Evolutionary conservation across 2,113 vertebrate genomes (phyloP).

Genomic region (Nibea albiflora): DNA sequence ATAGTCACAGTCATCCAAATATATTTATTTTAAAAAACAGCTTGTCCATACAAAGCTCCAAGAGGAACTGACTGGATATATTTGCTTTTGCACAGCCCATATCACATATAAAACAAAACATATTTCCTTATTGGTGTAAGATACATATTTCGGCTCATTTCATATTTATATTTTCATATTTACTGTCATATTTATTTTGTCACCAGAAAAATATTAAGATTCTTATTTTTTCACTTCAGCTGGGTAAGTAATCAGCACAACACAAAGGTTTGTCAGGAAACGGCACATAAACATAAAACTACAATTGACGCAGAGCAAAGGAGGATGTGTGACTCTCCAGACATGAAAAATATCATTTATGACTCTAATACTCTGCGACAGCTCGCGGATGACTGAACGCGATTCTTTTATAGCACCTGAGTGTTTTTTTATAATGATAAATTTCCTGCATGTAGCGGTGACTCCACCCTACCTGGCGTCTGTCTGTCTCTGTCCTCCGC

Average conservation of each 20-base stretch:
- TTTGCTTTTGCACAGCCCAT: not conserved
- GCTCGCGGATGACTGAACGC: not conserved
- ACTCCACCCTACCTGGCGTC: conserved; percentile 71
- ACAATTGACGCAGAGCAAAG: not conserved
- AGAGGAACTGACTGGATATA: not conserved
- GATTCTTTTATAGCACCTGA: not conserved
- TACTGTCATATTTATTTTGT: not conserved
- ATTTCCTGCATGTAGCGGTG: conserved; percentile 35
- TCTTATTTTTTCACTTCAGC: not conserved
- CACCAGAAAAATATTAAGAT: not conserved
- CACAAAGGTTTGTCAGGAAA: not conserved
- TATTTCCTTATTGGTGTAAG: not conserved
- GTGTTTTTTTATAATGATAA: conserved; percentile 38
- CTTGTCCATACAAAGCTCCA: no score
- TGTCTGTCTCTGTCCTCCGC: conserved; percentile 57
- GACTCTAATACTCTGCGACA: not conserved
- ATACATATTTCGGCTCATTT: not conserved
- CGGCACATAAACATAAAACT: not conserved
- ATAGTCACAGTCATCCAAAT: not conserved
- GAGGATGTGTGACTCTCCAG: not conserved
- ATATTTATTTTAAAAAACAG: no score
- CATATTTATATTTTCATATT: not conserved
- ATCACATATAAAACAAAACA: not conserved
- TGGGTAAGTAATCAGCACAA: not conserved
- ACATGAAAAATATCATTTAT: not conserved